These are phyloP conservation scores for Ammodytes marinus DNA, from an alignment of 2,113 vertebrate genomes.

Conservation along the genomic window DNA sequence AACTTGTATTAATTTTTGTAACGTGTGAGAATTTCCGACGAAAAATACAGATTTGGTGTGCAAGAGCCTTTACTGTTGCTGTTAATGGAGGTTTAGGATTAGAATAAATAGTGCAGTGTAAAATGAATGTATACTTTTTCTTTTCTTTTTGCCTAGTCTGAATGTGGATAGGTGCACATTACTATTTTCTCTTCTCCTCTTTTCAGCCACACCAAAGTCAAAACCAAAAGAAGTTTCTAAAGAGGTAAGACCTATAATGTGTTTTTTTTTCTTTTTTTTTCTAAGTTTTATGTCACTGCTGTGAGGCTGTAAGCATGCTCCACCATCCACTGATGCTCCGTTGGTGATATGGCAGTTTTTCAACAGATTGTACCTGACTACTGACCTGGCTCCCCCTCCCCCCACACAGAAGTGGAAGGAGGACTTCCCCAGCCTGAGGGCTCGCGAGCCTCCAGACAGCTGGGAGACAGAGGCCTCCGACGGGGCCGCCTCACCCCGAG, in stretches of 20 bases:
- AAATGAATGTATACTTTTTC: too few relatives aligned
- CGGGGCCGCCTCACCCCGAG: constrained; percentile 51
- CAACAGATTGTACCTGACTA: constrained; percentile 87
- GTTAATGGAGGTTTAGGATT: too few relatives aligned
- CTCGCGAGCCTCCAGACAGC: constrained; percentile 87
- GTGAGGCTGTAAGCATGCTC: background rate
- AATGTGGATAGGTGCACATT: background rate
- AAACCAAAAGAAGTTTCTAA: constrained; percentile 84
- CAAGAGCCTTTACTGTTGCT: too few relatives aligned
- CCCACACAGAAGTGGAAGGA: constrained; percentile 82
- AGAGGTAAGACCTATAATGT: constrained; percentile 84
- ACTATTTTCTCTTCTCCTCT: background rate
- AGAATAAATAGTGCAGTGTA: too few relatives aligned
- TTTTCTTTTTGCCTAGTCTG: too few relatives aligned
- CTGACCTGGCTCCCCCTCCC: constrained; percentile 75
- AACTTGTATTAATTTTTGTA: too few relatives aligned
- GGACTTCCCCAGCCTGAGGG: constrained; percentile 81
- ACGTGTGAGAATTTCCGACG: too few relatives aligned
- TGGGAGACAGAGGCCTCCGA: constrained; percentile 86
- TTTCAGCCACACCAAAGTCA: constrained; percentile 78
- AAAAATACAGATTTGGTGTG: too few relatives aligned
- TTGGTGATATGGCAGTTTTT: constrained; percentile 86
- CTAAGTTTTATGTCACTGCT: background rate
- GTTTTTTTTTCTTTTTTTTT: background rate
- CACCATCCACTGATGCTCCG: constrained; percentile 31